Evolutionary conservation across 2,113 vertebrate genomes (phyloP), one percentile per base, ranked within the genome.

Genomic region (Tragelaphus strepsiceros): DNA sequence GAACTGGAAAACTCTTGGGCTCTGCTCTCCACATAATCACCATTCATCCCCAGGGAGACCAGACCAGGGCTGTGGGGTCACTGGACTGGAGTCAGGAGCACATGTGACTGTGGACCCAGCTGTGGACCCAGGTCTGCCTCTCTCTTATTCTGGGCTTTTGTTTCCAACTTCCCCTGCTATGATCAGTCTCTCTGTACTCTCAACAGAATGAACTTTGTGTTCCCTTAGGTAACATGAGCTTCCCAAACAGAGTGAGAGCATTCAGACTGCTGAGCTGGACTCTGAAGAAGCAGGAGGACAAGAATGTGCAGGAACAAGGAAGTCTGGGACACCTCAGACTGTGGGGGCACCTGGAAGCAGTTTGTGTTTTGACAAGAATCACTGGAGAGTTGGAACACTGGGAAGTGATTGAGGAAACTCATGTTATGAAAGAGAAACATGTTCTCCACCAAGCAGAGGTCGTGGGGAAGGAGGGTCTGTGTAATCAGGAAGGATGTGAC

Each of bases 401-500:
- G 19, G n/a, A 74, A 39, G n/a, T 22, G 19, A 39, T 35, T 39
- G 67, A 74, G n/a, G 35, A 74, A 74, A 74, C n/a, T 74, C 67
- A 22, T 3, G n/a, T 74, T 74, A 39, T 35, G 0, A 74, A 39
- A 74, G 21, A 39, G 67, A 74, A 22, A 74, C 0, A 0, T 74
- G 19, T 22, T 74, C 10, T 1, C n/a, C 19, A 13, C 35, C 67
- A 74, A 22, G n/a, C n/a, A 74, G 67, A 74, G 91, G 17, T 19
- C 0, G 0, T 67, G 32, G 71, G 88, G 95, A 81, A 32, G 51
- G 82, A 6, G 46, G 5, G 46, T 67, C 86, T 82, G 58, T 46
- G 94, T 96, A 90, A 95, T 93, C 91, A 92, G 89, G 14, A 93
- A 97, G 91, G 94, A 71, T 56, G 67, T 10, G 64, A 19, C 16